Percentiles rank a stretch among this genome's conserved stretches.
Evolutionary conservation across 1,140 invertebrate species (phyloP).

Genomic region (Phocides pigmalion): DNA sequence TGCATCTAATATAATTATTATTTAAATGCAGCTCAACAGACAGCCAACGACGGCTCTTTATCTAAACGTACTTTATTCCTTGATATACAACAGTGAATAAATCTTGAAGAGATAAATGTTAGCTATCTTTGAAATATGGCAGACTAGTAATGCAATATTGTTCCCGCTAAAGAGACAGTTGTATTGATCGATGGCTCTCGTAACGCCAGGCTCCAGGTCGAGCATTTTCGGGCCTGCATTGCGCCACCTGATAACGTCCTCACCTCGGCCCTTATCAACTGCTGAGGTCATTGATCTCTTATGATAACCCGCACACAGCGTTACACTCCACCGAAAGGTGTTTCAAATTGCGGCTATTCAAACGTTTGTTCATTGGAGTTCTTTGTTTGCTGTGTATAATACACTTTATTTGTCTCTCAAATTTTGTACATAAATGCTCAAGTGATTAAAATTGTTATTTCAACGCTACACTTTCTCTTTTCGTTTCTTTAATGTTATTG

Average conservation of each 20-base stretch:
- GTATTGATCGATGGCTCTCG: slow-evolving; percentile 59
- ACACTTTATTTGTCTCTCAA: background rate
- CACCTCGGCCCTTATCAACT: slow-evolving; percentile 65
- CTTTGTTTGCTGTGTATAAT: slow-evolving; percentile 14
- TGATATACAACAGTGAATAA: background rate
- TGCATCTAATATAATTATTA: background rate
- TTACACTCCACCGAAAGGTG: slow-evolving; percentile 31
- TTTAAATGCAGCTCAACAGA: slow-evolving; percentile 2
- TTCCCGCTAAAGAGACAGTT: slow-evolving; percentile 15
- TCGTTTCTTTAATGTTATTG: background rate
- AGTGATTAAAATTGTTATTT: slow-evolving; percentile 1
- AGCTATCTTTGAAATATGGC: slow-evolving; percentile 4
- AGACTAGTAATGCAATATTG: slow-evolving; percentile 21
- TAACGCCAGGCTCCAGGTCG: slow-evolving; percentile 46
- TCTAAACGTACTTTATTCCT: slow-evolving; percentile 1
- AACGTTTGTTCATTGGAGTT: slow-evolving; percentile 18
- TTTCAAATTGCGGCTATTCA: slow-evolving; percentile 24
- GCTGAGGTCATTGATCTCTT: slow-evolving; percentile 52
- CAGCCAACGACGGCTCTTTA: background rate
- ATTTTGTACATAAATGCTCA: background rate
- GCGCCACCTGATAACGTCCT: slow-evolving; percentile 70
- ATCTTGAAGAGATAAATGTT: background rate
- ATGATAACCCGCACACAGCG: slow-evolving; percentile 48
- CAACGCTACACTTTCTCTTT: slow-evolving; percentile 1
- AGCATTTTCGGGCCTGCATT: slow-evolving; percentile 69